These are phyloP conservation scores for Macrotus californicus DNA, from an alignment of 2,113 vertebrate species.

Conservation along the genomic window DNA sequence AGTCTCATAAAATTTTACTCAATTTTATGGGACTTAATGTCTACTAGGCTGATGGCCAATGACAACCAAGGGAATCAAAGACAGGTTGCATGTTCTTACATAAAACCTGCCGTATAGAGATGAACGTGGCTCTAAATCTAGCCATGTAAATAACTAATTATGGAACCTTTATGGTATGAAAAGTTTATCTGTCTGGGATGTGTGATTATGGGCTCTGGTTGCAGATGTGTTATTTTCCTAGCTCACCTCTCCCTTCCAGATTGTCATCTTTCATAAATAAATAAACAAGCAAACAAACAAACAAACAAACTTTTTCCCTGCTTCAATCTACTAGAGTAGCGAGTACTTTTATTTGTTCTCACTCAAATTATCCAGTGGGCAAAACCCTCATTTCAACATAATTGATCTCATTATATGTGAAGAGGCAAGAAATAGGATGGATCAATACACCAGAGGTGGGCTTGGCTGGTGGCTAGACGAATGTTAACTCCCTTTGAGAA, in stretches of 20 bases:
- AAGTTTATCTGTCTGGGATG: not conserved
- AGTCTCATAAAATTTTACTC: not conserved
- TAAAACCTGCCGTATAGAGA: not conserved
- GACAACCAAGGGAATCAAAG: not conserved
- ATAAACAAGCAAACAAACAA: not conserved
- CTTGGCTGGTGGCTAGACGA: not conserved
- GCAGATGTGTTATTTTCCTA: not conserved
- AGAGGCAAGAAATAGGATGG: not conserved
- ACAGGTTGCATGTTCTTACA: not conserved
- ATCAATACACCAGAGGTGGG: not conserved
- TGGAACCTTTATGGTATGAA: not conserved
- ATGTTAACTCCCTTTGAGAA: not conserved
- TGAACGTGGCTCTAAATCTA: not conserved
- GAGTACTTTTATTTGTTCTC: conserved; percentile 26
- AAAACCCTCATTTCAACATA: conserved; percentile 28
- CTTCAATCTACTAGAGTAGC: not conserved
- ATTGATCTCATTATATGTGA: conserved; percentile 11
- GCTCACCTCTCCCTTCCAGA: not conserved
- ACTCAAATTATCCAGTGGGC: not conserved
- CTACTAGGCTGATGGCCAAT: not conserved
- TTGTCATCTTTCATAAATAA: not conserved
- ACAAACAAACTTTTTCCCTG: not conserved
- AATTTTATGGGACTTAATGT: not conserved
- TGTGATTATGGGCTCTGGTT: not conserved
- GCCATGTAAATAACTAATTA: not conserved